These are phyloP conservation scores for Coenonympha glycerion DNA, from an alignment of 2,888 invertebrate genomes.

Conservation along the genomic window DNA sequence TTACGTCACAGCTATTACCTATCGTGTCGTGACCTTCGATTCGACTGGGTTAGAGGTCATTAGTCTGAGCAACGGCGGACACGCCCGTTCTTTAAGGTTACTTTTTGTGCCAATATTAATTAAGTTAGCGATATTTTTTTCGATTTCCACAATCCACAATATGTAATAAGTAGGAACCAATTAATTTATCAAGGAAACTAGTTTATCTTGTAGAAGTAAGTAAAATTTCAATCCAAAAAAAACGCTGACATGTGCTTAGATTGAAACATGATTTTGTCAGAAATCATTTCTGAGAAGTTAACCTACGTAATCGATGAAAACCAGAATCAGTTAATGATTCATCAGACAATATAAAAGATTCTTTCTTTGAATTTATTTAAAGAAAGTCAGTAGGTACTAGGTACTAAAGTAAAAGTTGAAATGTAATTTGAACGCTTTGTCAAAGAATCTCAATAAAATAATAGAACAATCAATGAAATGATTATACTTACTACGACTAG, in stretches of 20 bases:
- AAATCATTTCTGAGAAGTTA: background rate
- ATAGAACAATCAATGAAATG: too few relatives aligned
- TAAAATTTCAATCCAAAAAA: background rate
- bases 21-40: slow-evolving; percentile 8
- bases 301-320: background rate
- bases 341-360: background rate
- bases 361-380: background rate
- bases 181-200: background rate
- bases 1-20: slow-evolving; percentile 11
- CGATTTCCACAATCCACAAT: too few relatives aligned
- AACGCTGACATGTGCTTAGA: too few relatives aligned
- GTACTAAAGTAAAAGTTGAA: background rate
- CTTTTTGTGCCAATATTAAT: too few relatives aligned
- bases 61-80: background rate
- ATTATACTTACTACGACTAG: too few relatives aligned
- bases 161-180: background rate
- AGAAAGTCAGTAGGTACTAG: background rate
- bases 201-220: background rate
- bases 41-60: slow-evolving; percentile 13
- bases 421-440: background rate
- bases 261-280: background rate
- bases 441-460: background rate
- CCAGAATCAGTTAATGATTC: slow-evolving; percentile 3
- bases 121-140: too few relatives aligned
- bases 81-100: slow-evolving; percentile 1